Evolutionary conservation across 2,797 vertebrate genomes (phyloP), one percentile per base, ranked within the genome.

Genomic region (Chelon auratus): DNA sequence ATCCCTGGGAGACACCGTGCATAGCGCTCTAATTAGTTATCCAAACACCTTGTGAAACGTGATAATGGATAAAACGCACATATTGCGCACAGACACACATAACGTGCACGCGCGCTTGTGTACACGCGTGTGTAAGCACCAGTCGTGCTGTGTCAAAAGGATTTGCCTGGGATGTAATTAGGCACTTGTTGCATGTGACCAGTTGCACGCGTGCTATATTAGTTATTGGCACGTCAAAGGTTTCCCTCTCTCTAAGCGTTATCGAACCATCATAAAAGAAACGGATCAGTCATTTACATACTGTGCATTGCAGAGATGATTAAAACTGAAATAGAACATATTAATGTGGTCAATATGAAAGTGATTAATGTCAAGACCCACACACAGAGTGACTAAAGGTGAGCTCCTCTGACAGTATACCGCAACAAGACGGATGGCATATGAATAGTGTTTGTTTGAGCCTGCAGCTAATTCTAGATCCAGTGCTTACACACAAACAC

Each of bases 11-110:
- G 84, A 87, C 79, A 72, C 33, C 18, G 52, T 78, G 80, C 87
- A 80, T 63, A 74, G 61, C 72, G 48, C 55, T 62, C 67, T 74
- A 86, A 91, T 89, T 89, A 89, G 75, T 79, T 77, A 84, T 72
- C 68, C 75, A 83, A 87, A 89, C 86, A 92, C 87, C 85, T 90
- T 89, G 83, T 82, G 86, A 88, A 91, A 91, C 42, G 68, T 78
- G 92, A 90, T 88, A 82, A 87, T 86, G 80, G 79, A 77, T 76
- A 73, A 84, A 79, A 62, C 67, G 17, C 64, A 61, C 69, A 63
- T 20, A 64, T 66, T 59, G 47, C 40, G 1, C 30, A 15, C 30
- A 15, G 14, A 11, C 45, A 22, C 22, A 9, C 52, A 48, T 30
- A 24, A n/a, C 37, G 4, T n/a, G n/a, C 52, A 39, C 43, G 47